Conservation (phyloP, 2,888 invertebrate genomes). For the Euplagia quadripunctaria region DNA sequence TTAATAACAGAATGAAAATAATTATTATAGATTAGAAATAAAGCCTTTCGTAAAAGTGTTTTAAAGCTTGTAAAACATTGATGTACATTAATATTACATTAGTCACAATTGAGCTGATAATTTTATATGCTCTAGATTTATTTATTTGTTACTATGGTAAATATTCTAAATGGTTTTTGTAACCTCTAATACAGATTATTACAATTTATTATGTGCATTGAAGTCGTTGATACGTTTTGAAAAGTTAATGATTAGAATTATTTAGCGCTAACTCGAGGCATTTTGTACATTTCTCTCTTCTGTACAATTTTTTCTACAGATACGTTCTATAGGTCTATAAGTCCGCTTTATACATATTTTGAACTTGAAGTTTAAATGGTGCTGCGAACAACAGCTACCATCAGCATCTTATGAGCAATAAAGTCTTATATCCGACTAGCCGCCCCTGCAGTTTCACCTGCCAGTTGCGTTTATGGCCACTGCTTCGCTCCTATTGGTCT, state of each 20-base stretch:
- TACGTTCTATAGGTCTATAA: neutral
- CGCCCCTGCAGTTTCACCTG: too few species aligned
- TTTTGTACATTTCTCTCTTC: too few species aligned
- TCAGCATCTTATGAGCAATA: too few species aligned
- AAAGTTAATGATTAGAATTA: too few species aligned
- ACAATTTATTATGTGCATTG: too few species aligned
- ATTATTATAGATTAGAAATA: slow-evolving; percentile 16
- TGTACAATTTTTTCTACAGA: too few species aligned
- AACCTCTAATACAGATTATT: too few species aligned
- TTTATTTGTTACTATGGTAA: neutral
- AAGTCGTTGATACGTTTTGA: too few species aligned
- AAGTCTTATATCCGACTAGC: too few species aligned
- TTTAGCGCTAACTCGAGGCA: too few species aligned
- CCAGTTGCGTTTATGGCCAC: too few species aligned
- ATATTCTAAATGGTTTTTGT: neutral
- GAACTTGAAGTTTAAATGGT: neutral
- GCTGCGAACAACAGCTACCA: neutral
- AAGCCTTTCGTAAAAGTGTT: neutral
- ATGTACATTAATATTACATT: neutral
- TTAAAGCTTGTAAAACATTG: neutral
- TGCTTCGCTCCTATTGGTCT: too few species aligned
- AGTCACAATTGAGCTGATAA: neutral
- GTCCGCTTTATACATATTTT: neutral
- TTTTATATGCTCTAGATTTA: neutral
- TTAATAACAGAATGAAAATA: slow-evolving; percentile 48